phyloP scores from a whole-genome alignment of 2,797 vertebrate species.

The Cynodonichthys magdalenae region DNA sequence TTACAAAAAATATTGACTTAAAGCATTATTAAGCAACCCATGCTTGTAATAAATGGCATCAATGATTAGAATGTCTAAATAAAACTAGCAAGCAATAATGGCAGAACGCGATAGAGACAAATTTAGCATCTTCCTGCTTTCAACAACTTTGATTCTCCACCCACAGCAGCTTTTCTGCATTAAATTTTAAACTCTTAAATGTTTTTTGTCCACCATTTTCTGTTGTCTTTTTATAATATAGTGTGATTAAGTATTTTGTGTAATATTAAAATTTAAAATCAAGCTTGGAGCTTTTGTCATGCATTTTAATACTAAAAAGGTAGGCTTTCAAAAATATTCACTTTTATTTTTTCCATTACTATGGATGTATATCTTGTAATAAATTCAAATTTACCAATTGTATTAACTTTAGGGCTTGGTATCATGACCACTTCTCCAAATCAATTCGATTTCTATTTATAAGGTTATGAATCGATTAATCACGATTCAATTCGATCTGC shows the following conservation, averaged over 20 bases:
- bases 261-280: background rate
- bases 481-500: too few relatives aligned
- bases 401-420: slow-evolving; percentile 5
- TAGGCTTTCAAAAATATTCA: too few relatives aligned
- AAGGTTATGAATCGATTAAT: too few relatives aligned
- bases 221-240: background rate
- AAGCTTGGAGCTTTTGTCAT: slow-evolving; percentile 2
- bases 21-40: background rate
- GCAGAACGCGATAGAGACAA: slow-evolving; percentile 7
- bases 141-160: background rate
- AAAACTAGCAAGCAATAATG: background rate
- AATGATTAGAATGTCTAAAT: slow-evolving; percentile 25
- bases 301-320: too few relatives aligned
- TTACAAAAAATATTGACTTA: slow-evolving; percentile 19
- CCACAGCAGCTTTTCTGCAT: background rate
- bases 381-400: slow-evolving; percentile 25
- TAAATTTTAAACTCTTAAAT: background rate
- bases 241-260: background rate
- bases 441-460: too few relatives aligned
- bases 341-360: slow-evolving; percentile 10
- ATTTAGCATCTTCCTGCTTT: slow-evolving; percentile 22
- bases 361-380: slow-evolving; percentile 10
- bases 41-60: slow-evolving; percentile 26
- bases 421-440: too few relatives aligned
- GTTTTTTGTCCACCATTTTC: background rate